phyloP scores from a whole-genome alignment of 2,888 invertebrate species.

The Euspilapteryx auroguttella region DNA sequence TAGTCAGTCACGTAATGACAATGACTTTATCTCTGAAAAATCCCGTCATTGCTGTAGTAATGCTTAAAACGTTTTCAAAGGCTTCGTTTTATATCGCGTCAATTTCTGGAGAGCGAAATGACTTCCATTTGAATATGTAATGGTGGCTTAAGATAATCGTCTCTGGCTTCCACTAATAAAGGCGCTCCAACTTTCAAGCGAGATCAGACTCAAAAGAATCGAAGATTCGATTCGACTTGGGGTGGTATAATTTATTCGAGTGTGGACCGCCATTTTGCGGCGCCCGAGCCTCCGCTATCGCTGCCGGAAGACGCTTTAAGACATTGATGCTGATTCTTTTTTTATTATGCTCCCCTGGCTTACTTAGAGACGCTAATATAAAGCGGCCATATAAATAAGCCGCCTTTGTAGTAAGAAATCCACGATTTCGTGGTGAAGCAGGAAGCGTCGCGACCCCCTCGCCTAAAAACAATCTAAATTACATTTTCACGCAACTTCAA shows the following conservation, averaged over 20 bases:
- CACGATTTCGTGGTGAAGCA: slow-evolving; percentile 28
- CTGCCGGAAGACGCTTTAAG: slow-evolving; percentile 54
- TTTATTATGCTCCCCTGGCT: slow-evolving; percentile 56
- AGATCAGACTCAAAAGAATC: slow-evolving; percentile 55
- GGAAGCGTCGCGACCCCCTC: slow-evolving; percentile 39
- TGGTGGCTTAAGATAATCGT: slow-evolving; percentile 58
- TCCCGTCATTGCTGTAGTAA: slow-evolving; percentile 27
- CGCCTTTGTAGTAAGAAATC: slow-evolving; percentile 36
- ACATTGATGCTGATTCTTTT: slow-evolving; percentile 62
- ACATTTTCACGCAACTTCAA: slow-evolving; percentile 63
- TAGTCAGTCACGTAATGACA: no score
- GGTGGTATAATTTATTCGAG: slow-evolving; percentile 58
- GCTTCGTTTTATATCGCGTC: slow-evolving; percentile 57
- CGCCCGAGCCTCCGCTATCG: slow-evolving; percentile 40
- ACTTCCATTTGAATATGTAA: slow-evolving; percentile 62
- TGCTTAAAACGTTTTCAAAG: slow-evolving; percentile 33
- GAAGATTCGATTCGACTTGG: slow-evolving; percentile 36
- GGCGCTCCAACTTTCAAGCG: slow-evolving; percentile 45
- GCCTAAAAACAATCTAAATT: slow-evolving; percentile 58
- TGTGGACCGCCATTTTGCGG: slow-evolving; percentile 58
- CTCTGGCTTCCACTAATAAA: slow-evolving; percentile 59
- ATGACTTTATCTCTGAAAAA: no score
- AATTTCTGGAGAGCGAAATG: slow-evolving; percentile 57
- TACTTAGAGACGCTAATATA: slow-evolving; percentile 58
- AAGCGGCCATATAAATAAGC: slow-evolving; percentile 57